Conservation (phyloP, 1,140 invertebrate species). For the Cryptotermes secundus region DNA sequence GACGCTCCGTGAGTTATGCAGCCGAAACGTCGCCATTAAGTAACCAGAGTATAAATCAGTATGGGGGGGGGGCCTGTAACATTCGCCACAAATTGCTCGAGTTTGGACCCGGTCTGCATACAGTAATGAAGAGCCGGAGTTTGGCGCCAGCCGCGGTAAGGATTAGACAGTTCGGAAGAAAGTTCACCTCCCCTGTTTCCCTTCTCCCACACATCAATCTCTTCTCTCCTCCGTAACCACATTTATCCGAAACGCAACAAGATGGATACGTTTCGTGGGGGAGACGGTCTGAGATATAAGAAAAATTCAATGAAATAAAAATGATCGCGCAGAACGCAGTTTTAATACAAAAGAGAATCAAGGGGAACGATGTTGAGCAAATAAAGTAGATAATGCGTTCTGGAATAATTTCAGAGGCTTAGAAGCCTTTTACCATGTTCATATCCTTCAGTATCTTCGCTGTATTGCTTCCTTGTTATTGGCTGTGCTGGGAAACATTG, state of each 20-base stretch:
- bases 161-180: conserved; percentile 2
- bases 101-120: no score
- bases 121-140: no score
- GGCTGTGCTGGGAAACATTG: no score
- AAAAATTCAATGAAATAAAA: conserved; percentile 7
- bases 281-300: neutral
- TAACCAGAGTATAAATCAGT: no score
- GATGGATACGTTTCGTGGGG: neutral
- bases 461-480: no score
- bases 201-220: conserved; percentile 1
- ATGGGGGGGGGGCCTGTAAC: no score
- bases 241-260: conserved; percentile 9
- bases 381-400: neutral
- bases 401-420: neutral
- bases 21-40: no score
- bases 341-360: neutral
- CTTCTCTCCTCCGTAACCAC: neutral
- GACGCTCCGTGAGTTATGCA: no score
- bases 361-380: neutral
- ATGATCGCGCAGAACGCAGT: neutral
- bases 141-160: neutral
- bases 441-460: no score
- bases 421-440: no score
- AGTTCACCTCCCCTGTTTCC: neutral
- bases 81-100: no score